Evolutionary conservation across 2,113 vertebrate species (phyloP), one percentile per base, ranked within the genome.

Genomic region (Carollia perspicillata): DNA sequence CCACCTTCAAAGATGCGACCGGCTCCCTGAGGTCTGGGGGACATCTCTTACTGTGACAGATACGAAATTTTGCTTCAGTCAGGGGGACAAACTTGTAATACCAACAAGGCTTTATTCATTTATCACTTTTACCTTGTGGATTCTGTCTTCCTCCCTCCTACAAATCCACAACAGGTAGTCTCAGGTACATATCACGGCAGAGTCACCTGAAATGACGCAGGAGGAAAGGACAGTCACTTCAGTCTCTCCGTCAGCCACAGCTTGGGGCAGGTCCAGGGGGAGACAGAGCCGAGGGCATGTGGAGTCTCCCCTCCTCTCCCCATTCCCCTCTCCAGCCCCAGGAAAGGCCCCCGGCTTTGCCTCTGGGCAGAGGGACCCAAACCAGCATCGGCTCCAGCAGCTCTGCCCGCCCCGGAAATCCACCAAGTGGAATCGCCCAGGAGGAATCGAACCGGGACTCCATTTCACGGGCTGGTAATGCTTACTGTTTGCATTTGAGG

Each of bases 251-350:
- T 12, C 40, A 1, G 1, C 44, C 44, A 33, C 18, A 3, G 0
- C 35, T 3, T 1, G 2, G 22, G 20, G 14, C 69, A 79, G 17
- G 20, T 13, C 23, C 44, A 9, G 47, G 0, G 1, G 26, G 53
- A 44, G 49, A 33, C 6, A 14, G 5, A 72, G 71, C 14, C 0
- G 0, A 75, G 33, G 10, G 26, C 2, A 14, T 0, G 3, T 0
- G 0, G 10, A 47, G 42, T 22, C 2, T 30, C 83, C 51, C 10
- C 75, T n/a, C 13, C 44, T 8, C 14, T 6, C 40, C n/a, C 37
- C 11, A 26, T 10, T 22, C 8, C 37, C 42, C 37, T 28, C 51
- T 18, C 72, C 60, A 30, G 20, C 14, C 26, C 51, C 66, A 13
- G 22, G 58, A 65, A 30, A 26, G 0, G 47, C 35, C 35, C 40